Percentiles rank a stretch among this genome's conserved stretches.
phyloP scores from a whole-genome alignment of 2,888 invertebrate genomes.

The Neoscelio sp. region DNA sequence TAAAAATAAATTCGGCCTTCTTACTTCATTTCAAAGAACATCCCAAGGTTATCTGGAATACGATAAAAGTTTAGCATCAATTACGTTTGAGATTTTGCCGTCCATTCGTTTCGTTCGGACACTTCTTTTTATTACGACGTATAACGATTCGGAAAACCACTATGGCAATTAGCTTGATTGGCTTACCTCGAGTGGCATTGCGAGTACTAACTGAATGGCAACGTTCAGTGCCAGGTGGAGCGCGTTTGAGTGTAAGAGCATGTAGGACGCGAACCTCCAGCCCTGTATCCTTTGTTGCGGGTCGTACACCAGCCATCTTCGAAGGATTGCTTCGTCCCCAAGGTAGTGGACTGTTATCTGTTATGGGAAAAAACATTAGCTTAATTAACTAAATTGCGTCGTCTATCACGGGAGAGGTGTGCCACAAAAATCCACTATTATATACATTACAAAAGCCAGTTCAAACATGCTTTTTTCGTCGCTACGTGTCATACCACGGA shows the following conservation, averaged over 20 bases:
- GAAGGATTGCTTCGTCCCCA: slow-evolving; percentile 77
- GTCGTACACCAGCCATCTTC: slow-evolving; percentile 85
- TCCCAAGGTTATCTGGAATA: neutral
- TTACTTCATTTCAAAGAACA: neutral
- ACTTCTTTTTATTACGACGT: slow-evolving; percentile 15
- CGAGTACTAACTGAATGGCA: slow-evolving; percentile 86
- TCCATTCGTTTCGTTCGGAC: neutral
- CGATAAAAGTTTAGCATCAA: neutral
- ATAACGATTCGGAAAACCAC: slow-evolving; percentile 39
- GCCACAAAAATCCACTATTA: slow-evolving; percentile 21
- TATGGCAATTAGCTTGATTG: slow-evolving; percentile 68
- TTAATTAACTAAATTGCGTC: slow-evolving; percentile 56
- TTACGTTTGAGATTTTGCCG: slow-evolving; percentile 3
- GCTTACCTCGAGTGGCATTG: slow-evolving; percentile 81
- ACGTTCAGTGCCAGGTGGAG: slow-evolving; percentile 92
- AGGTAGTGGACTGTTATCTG: slow-evolving; percentile 81
- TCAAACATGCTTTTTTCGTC: slow-evolving; percentile 9
- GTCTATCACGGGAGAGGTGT: slow-evolving; percentile 6
- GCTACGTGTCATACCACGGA: neutral
- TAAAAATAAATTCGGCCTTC: neutral
- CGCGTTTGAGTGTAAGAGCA: slow-evolving; percentile 90
- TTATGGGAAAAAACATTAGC: slow-evolving; percentile 35
- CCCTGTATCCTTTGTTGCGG: slow-evolving; percentile 87
- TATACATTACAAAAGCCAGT: slow-evolving; percentile 12
- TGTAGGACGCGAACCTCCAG: slow-evolving; percentile 93